These are phyloP conservation scores for Phocides pigmalion DNA, from an alignment of 1,140 invertebrate genomes.

Conservation along the genomic window DNA sequence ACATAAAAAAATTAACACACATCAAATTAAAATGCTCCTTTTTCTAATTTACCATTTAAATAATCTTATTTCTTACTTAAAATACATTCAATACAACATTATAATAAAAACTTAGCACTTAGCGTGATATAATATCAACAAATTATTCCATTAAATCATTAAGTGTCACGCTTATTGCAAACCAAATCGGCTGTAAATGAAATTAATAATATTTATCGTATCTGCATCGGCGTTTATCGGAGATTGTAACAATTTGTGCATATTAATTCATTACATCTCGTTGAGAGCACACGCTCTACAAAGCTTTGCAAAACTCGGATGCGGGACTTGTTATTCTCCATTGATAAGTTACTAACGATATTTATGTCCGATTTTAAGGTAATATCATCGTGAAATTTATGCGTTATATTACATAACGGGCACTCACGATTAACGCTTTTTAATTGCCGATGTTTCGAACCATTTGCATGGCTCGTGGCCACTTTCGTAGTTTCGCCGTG, in stretches of 20 bases:
- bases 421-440: too few species aligned
- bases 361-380: too few species aligned
- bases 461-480: too few species aligned
- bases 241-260: slow-evolving; percentile 20
- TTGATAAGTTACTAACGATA: background rate
- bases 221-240: slow-evolving; percentile 13
- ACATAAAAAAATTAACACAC: too few species aligned
- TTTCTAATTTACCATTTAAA: too few species aligned
- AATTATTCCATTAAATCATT: background rate
- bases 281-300: slow-evolving; percentile 5
- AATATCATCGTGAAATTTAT: too few species aligned
- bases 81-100: too few species aligned
- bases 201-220: slow-evolving; percentile 28
- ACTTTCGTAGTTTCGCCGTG: too few species aligned
- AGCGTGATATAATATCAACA: background rate
- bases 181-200: slow-evolving; percentile 3
- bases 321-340: background rate
- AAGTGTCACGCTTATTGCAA: background rate
- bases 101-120: background rate
- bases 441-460: too few species aligned
- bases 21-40: too few species aligned
- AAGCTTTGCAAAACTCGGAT: slow-evolving; percentile 7
- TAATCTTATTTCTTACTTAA: too few species aligned
- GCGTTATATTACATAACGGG: too few species aligned
- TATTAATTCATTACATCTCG: slow-evolving; percentile 20